These are phyloP conservation scores for Ceratothoa steindachneri DNA, from an alignment of 2,888 invertebrate genomes.

Conservation along the genomic window DNA sequence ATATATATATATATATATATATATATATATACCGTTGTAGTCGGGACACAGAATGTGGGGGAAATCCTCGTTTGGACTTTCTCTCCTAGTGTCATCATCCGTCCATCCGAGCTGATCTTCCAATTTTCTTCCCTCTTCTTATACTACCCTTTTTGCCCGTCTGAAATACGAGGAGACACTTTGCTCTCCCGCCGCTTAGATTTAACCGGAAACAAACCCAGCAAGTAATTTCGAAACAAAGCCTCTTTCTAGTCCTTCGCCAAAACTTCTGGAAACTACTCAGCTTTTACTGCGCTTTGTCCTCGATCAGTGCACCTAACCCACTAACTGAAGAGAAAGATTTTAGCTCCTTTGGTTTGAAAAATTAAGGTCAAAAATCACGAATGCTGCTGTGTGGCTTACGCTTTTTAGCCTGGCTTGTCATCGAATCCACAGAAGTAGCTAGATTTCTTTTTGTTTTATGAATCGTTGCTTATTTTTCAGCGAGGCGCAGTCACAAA, in stretches of 20 bases:
- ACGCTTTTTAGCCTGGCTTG: background rate
- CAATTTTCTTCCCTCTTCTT: slow-evolving; percentile 3
- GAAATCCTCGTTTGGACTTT: slow-evolving; percentile 10
- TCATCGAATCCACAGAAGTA: background rate
- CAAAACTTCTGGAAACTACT: slow-evolving; percentile 8
- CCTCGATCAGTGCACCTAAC: background rate
- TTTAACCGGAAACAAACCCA: slow-evolving; percentile 9
- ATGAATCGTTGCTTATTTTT: slow-evolving; percentile 20
- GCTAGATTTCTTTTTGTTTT: slow-evolving; percentile 11
- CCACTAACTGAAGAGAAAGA: background rate
- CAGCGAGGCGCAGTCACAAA: slow-evolving; percentile 12
- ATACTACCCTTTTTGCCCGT: background rate
- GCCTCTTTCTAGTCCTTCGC: slow-evolving; percentile 10
- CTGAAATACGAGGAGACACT: slow-evolving; percentile 10
- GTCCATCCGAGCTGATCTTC: slow-evolving; percentile 6
- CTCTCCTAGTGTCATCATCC: background rate
- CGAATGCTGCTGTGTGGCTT: background rate
- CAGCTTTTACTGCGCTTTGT: slow-evolving; percentile 3
- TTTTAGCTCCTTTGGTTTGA: background rate
- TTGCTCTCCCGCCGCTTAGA: slow-evolving; percentile 6
- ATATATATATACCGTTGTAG: slow-evolving; percentile 19
- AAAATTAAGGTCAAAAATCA: background rate
- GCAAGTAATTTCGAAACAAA: slow-evolving; percentile 4
- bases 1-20: slow-evolving; percentile 23
- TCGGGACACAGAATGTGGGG: background rate